phyloP scores from a whole-genome alignment of 2,797 vertebrate species.

The Basileuterus tristriatus region DNA sequence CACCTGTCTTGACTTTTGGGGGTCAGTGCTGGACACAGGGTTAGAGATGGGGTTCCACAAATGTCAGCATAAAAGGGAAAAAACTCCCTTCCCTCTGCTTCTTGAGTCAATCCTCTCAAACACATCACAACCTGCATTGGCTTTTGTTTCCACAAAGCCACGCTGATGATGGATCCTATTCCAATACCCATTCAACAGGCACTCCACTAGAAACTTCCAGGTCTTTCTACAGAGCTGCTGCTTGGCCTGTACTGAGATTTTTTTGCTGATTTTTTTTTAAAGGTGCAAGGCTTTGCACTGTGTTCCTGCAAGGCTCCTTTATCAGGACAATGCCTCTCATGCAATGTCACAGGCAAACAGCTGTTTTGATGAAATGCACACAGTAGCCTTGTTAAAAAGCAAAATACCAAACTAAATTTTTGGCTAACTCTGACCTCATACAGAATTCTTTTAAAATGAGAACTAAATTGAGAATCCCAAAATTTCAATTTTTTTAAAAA shows the following conservation, averaged over 20 bases:
- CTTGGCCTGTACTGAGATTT: not conserved
- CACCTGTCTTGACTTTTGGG: not conserved
- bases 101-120: not conserved
- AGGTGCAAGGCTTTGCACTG: not conserved
- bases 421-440: not conserved
- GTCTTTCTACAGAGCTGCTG: not conserved
- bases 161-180: not conserved
- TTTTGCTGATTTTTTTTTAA: not conserved
- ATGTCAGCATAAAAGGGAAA: not conserved
- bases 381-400: not conserved
- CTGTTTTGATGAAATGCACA: not conserved
- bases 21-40: not conserved
- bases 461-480: not conserved
- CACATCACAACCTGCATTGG: not conserved
- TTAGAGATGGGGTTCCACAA: not conserved
- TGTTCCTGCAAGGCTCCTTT: not conserved
- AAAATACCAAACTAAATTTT: not conserved
- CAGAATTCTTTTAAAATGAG: not conserved
- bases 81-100: not conserved
- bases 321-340: not conserved
- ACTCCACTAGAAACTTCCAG: not conserved
- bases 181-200: no score
- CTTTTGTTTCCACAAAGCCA: not conserved
- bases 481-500: not conserved
- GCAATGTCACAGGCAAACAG: not conserved